Base-by-base conservation (phyloP, 2,797 vertebrate species). In the Oreochromis mossambicus region DNA sequence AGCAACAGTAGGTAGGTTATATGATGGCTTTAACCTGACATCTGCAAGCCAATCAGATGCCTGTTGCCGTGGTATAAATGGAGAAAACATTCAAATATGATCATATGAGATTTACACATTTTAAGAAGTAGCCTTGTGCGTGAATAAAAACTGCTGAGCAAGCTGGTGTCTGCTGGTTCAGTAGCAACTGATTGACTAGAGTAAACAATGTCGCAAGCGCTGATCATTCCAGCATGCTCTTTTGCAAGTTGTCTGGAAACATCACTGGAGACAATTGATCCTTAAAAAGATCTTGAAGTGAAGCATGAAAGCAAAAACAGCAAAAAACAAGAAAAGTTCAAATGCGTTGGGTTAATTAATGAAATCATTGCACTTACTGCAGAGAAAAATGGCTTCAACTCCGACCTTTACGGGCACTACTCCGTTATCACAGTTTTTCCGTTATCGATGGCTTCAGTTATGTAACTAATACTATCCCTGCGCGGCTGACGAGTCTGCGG, bases 361-460 rank as follows among this genome's bases (percentile, higher is more conserved):
- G 26, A 79, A 81, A 87, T 83, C 10, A 48, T 61, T 66, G 8
- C 73, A 92, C 91, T 94, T 86, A 94, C 92, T 80, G 81, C 80
- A 58, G 77, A 84, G 85, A 87, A 87, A 91, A 89, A 94, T 88
- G 91, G 91, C 88, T 92, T 92, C 92, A 92, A 86, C 93, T 92
- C 89, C 87, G 87, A 95, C 92, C 92, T 90, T 87, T 82, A 12
- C 14, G 78, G 86, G 66, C 80, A 79, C 83, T 32, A 61, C 83
- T 91, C 89, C 90, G 85, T 91, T 93, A 92, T 91, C 91, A 81
- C 88, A 78, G 87, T 85, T 86, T 84, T 26, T 36, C 85, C 84
- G 84, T 87, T 76, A 84, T 80, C 91, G 87, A 82, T 90, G 85
- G 81, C 86, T 88, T 83, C 89, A 51, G 87, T 91, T 92, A 87